Evolutionary conservation across 2,888 invertebrate species (phyloP), one percentile per base, ranked within the genome.

Genomic region (Dynastes hyllus): DNA sequence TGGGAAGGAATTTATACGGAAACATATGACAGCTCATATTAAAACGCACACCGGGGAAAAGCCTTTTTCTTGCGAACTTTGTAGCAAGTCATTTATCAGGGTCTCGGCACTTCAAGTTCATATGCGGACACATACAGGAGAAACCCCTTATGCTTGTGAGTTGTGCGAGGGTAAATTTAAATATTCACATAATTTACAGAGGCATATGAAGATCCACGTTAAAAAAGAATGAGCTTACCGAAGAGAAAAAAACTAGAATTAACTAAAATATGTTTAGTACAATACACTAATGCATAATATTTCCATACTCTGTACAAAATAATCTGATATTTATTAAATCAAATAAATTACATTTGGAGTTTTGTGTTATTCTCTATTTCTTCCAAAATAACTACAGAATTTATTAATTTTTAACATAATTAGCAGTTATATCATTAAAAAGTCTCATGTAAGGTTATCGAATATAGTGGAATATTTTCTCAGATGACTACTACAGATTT

Each of bases 61-160:
- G n/a, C 77, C 77, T 1, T 67, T 53, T 22, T 22, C 66, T 6
- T 77, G 77, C 27, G 16, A 77, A n/a, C 27, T 66, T 51, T 77
- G 77, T 37, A 45, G 8, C 13, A 73, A 73, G 27, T 11, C 16
- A 16, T 66, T 77, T 53, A 67, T 55, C 11, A 53, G 55, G 27
- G 2, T 13, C 6, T 22, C 16, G 4, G 32, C 9, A 22, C n/a
- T 66, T 37, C 9, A 8, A 13, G 9, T 37, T 1, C 77, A 77
- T 77, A 77, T 77, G 77, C 22, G 67, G 9, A 66, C 32, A 5
- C 77, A 77, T 37, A 66, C 67, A 5, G 55, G 55, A 4, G 67
- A 67, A 55, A 77, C 55, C 2, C 77, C 69, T 9, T 77, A 58
- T 58, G 13, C 37, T 22, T 73, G 61, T 13, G 11, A 61, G 9